A percentile compares a stretch with the other conserved stretches of the same genome.
These are phyloP conservation scores for Ophioderma brevispina DNA, from an alignment of 35 echinoderm and acorn worm genomes.

Conservation along the genomic window DNA sequence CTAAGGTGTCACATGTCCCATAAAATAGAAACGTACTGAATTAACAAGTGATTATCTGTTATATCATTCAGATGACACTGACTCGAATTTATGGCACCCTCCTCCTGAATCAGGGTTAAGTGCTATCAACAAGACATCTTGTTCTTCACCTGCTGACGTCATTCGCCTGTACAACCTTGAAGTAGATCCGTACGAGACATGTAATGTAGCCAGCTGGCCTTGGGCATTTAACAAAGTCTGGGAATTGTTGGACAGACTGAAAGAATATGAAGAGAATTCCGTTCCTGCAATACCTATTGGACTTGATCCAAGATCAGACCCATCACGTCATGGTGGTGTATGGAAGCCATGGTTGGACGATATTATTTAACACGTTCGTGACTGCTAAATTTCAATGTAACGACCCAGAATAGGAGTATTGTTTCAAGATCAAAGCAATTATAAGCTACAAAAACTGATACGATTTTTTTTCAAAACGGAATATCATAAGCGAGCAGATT, in stretches of 20 bases:
- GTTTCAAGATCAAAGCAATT: no score
- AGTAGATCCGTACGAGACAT: neutral
- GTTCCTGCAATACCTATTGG: neutral
- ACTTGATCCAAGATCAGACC: neutral
- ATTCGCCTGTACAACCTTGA: neutral
- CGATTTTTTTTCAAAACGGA: no score
- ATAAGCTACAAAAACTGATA: no score
- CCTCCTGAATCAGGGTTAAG: neutral
- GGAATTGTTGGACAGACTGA: neutral
- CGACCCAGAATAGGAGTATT: no score
- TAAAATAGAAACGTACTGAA: no score
- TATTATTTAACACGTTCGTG: no score
- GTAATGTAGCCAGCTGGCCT: neutral
- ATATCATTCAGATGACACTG: no score
- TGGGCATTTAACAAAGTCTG: neutral
- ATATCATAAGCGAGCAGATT: no score
- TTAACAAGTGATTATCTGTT: no score
- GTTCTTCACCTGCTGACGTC: neutral
- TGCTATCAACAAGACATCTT: neutral
- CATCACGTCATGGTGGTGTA: neutral
- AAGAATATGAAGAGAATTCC: neutral
- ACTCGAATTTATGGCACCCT: neutral
- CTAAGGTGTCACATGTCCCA: no score
- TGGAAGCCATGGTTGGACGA: conserved; percentile 5
- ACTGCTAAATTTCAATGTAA: no score